Evolutionary conservation across 1,140 invertebrate species (phyloP).

Genomic region (Himalopsyche phryganea): DNA sequence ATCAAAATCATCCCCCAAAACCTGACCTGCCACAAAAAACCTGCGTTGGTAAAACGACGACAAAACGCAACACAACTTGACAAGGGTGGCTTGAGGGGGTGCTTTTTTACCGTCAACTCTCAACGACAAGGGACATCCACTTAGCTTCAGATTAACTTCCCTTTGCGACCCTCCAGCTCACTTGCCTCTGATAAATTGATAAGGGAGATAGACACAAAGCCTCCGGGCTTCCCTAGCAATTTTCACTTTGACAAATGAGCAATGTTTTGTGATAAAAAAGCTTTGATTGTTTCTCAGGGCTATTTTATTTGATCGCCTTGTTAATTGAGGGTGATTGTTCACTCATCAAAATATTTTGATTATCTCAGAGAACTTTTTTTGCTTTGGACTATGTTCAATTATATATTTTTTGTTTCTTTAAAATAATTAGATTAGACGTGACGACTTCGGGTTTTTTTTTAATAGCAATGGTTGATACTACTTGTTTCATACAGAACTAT

Average conservation of each 20-base stretch:
- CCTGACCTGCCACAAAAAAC: not conserved
- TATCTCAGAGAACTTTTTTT: no score
- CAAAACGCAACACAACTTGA: no score
- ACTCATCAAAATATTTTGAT: no score
- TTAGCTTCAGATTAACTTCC: slow-evolving; percentile 35
- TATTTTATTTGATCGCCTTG: not conserved
- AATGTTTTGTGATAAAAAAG: slow-evolving; percentile 13
- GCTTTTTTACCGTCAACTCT: slow-evolving; percentile 27
- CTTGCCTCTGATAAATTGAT: slow-evolving; percentile 31
- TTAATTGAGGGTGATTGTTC: no score
- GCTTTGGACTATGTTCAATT: no score
- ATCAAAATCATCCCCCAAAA: slow-evolving; percentile 8
- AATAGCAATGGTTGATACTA: no score
- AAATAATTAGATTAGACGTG: no score
- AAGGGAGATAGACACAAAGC: slow-evolving; percentile 17
- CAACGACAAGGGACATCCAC: slow-evolving; percentile 35
- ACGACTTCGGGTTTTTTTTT: no score
- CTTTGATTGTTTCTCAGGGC: slow-evolving; percentile 3
- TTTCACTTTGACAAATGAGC: slow-evolving; percentile 30
- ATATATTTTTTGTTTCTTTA: no score
- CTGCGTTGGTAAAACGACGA: no score
- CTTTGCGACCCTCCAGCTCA: slow-evolving; percentile 4
- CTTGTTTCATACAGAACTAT: no score
- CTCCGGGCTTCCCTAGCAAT: slow-evolving; percentile 13
- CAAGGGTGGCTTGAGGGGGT: slow-evolving; percentile 6